phyloP scores from a whole-genome alignment of 2,113 vertebrate species.

The Microtus montanus region DNA sequence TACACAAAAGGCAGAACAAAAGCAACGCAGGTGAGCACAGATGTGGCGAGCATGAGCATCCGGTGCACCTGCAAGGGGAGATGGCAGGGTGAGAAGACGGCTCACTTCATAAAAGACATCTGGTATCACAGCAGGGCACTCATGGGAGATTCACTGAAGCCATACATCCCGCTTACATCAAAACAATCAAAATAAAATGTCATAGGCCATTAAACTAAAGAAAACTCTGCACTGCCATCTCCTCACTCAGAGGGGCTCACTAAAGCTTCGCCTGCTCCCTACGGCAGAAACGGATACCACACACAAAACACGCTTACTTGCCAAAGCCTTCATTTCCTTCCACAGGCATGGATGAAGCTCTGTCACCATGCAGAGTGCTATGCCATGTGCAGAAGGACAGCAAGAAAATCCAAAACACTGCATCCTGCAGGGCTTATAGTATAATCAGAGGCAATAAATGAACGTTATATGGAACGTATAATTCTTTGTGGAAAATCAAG shows the following conservation, averaged over 20 bases:
- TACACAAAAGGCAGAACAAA: conserved; percentile 92
- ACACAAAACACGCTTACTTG: not conserved
- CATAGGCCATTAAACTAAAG: not conserved
- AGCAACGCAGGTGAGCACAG: conserved; percentile 86
- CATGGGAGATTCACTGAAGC: rapidly evolving
- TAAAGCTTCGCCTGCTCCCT: not conserved
- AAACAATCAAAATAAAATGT: not conserved
- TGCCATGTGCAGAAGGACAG: not conserved
- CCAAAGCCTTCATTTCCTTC: not conserved
- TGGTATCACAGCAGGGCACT: rapidly evolving
- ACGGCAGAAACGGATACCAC: not conserved
- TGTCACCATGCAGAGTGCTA: not conserved
- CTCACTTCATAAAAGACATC: no score
- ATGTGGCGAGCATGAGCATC: conserved; percentile 87
- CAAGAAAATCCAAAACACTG: not conserved
- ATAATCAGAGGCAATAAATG: not conserved
- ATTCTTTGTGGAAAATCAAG: not conserved
- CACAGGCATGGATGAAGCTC: not conserved
- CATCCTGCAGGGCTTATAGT: not conserved
- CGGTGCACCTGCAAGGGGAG: conserved; percentile 87
- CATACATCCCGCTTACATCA: not conserved
- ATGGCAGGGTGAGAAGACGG: not conserved
- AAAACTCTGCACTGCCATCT: not conserved
- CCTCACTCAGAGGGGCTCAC: not conserved
- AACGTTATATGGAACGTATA: not conserved